Evolutionary conservation across 2,113 vertebrate genomes (phyloP).

Genomic region (Athene noctua): DNA sequence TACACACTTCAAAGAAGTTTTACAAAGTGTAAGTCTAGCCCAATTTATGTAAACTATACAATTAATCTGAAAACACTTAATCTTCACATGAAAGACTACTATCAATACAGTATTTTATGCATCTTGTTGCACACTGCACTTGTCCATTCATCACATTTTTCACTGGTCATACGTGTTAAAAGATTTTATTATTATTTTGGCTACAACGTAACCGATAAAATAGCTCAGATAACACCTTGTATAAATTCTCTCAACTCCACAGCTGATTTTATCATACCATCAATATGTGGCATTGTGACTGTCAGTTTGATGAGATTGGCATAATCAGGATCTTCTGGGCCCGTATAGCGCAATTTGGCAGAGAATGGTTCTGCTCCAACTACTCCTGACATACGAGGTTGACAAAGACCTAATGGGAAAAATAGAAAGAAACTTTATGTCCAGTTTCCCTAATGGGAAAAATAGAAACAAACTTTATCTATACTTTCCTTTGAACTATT

Average conservation of each 20-base stretch:
- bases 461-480: neutral
- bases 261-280: conserved; percentile 76
- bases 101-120: neutral
- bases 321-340: conserved; percentile 83
- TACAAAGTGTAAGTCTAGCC: neutral
- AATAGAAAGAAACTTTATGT: neutral
- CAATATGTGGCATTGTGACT: conserved; percentile 92
- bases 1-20: neutral
- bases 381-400: conserved; percentile 82
- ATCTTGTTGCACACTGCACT: neutral
- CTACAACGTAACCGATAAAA: neutral
- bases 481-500: neutral
- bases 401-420: conserved; percentile 86
- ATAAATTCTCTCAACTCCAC: neutral
- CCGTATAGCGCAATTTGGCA: conserved; percentile 90
- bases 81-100: neutral
- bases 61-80: neutral
- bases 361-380: conserved; percentile 95
- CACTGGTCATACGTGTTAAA: neutral
- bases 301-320: conserved; percentile 91
- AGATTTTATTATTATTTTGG: neutral
- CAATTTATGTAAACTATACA: neutral
- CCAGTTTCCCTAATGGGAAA: conserved; percentile 78
- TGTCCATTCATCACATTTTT: neutral
- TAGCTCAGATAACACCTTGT: neutral